Conservation (phyloP, 1,140 invertebrate genomes). For the Drosophila nebulosa region DNA sequence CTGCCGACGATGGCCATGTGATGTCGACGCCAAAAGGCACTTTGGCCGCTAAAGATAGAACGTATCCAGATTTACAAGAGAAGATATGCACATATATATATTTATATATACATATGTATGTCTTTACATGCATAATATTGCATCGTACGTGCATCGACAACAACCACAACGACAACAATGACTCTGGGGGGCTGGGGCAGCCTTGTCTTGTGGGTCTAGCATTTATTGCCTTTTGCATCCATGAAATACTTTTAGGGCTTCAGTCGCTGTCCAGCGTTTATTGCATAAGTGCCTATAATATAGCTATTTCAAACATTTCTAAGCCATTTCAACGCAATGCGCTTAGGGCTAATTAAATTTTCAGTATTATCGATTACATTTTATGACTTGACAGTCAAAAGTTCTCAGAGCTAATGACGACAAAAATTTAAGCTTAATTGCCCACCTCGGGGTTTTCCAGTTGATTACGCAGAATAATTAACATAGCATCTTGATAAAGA, state of each 20-base stretch:
- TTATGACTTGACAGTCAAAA: constrained; percentile 26
- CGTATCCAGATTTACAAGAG: background rate
- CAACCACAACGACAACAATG: background rate
- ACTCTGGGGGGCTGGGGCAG: constrained; percentile 13
- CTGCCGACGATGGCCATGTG: constrained; percentile 4
- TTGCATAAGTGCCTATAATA: constrained; percentile 22
- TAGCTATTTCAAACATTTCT: constrained; percentile 32
- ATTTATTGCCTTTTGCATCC: constrained; percentile 63
- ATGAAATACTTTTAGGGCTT: constrained; percentile 69
- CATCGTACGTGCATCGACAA: background rate
- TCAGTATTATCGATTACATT: constrained; percentile 55
- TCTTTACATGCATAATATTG: constrained; percentile 2
- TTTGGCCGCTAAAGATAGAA: constrained; percentile 40
- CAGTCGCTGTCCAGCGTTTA: constrained; percentile 24
- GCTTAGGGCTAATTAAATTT: constrained; percentile 70
- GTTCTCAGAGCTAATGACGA: constrained; percentile 24
- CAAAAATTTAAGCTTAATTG: constrained; percentile 35
- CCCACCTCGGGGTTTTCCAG: background rate
- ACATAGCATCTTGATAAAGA: constrained; percentile 5
- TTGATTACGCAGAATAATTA: constrained; percentile 31
- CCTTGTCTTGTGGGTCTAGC: constrained; percentile 45
- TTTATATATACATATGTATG: constrained; percentile 11
- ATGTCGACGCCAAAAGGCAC: constrained; percentile 55
- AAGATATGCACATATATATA: constrained; percentile 31
- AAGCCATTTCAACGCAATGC: constrained; percentile 49